Conservation (phyloP, 2,797 vertebrate genomes). For the Avahi laniger region DNA sequence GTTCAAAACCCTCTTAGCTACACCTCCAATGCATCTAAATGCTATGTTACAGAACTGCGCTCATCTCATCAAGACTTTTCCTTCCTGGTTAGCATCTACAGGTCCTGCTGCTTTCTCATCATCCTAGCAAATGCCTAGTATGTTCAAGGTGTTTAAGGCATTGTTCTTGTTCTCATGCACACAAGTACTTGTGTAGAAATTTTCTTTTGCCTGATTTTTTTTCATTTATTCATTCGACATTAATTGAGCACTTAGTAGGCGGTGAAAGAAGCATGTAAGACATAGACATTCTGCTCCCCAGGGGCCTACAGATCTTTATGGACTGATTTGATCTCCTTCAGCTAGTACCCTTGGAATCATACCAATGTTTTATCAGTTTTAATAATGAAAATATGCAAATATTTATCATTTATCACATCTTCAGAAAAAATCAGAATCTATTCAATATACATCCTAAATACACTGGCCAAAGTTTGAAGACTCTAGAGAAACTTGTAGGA, state of each 20-base stretch:
- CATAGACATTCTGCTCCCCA: not conserved
- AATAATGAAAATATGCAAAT: not conserved
- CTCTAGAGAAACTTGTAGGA: not conserved
- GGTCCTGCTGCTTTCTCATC: not conserved
- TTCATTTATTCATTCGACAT: not conserved
- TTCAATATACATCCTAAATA: not conserved
- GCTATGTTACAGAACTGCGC: not conserved
- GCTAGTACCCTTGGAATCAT: not conserved
- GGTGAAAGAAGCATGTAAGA: not conserved
- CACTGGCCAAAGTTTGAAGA: not conserved
- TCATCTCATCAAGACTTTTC: not conserved
- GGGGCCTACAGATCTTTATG: not conserved
- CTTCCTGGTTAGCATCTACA: not conserved
- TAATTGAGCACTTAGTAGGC: not conserved
- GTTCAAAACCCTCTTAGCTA: not conserved
- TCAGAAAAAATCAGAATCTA: not conserved
- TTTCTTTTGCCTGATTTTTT: not conserved
- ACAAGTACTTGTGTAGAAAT: not conserved
- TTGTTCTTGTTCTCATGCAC: not conserved
- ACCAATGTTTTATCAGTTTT: not conserved
- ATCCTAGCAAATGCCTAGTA: not conserved
- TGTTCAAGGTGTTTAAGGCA: not conserved
- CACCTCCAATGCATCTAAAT: not conserved
- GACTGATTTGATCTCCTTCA: not conserved
- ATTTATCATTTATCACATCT: not conserved